phyloP scores from a whole-genome alignment of 2,113 vertebrate genomes.

The Hyla sarda region DNA sequence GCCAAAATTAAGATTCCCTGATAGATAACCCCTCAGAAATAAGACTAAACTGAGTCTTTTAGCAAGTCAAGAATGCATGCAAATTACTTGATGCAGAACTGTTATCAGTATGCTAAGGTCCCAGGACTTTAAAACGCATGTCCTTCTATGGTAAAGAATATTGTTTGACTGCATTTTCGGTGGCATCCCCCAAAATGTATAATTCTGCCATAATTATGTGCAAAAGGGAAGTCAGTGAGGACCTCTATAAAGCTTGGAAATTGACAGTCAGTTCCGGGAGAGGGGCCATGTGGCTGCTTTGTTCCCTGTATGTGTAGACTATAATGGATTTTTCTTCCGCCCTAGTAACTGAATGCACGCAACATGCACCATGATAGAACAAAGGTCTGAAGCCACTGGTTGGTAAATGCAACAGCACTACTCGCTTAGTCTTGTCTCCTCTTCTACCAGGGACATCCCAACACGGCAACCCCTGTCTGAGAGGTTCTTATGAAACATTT shows the following conservation, averaged over 20 bases:
- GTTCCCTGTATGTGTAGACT: too few species aligned
- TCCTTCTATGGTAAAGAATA: background rate
- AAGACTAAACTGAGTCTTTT: background rate
- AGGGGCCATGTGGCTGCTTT: too few species aligned
- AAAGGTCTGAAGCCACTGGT: too few species aligned
- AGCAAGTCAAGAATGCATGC: background rate
- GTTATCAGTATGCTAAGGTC: background rate
- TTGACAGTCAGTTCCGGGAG: background rate
- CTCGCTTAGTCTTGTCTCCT: too few species aligned
- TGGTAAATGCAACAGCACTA: too few species aligned
- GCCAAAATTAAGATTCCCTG: constrained; percentile 27
- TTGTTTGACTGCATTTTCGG: background rate
- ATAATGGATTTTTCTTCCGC: too few species aligned
- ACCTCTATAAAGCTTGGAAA: background rate
- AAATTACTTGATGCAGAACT: background rate
- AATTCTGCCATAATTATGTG: background rate
- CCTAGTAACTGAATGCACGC: too few species aligned
- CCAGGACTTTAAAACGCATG: background rate
- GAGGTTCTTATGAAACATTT: too few species aligned
- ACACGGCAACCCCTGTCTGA: too few species aligned
- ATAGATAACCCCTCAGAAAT: constrained; percentile 22
- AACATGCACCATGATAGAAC: too few species aligned
- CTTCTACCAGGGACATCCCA: too few species aligned
- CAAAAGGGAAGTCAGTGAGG: background rate
- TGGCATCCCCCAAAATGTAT: background rate